These are phyloP conservation scores for Uropetala carovei DNA, from an alignment of 2,888 invertebrate species.

Conservation along the genomic window DNA sequence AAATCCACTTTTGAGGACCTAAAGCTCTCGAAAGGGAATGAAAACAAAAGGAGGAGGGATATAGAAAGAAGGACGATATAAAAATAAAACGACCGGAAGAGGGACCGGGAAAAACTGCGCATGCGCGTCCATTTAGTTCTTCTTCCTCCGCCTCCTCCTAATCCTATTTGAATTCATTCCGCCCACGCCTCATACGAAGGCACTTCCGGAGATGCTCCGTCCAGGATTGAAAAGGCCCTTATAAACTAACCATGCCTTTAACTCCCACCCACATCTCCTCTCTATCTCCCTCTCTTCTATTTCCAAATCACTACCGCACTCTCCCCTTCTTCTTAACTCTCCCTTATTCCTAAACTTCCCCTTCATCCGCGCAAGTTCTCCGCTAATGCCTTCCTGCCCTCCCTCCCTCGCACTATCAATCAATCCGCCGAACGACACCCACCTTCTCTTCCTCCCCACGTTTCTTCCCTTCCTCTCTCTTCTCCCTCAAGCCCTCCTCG, in stretches of 20 bases:
- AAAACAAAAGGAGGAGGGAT: neutral
- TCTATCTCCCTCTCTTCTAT: neutral
- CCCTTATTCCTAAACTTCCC: neutral
- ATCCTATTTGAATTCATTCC: conserved; percentile 1
- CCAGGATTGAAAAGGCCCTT: neutral
- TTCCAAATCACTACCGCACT: neutral
- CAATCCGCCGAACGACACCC: conserved; percentile 36
- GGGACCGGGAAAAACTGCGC: too few species aligned
- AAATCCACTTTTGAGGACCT: neutral
- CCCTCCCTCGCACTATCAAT: conserved; percentile 51
- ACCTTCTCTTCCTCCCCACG: too few species aligned
- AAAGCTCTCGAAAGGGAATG: neutral
- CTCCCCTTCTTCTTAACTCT: neutral
- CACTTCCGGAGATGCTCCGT: conserved; percentile 15
- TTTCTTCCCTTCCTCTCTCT: neutral
- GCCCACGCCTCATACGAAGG: conserved; percentile 16
- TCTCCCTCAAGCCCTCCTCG: neutral
- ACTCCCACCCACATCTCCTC: neutral
- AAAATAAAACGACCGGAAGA: neutral
- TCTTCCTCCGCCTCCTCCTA: neutral
- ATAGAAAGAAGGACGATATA: neutral
- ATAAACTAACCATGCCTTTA: conserved; percentile 7
- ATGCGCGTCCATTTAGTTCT: neutral
- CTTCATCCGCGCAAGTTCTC: neutral
- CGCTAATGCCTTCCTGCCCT: conserved; percentile 50